Evolutionary conservation across 53 echinoderm and acorn worm genomes (phyloP), one percentile per base, ranked within the genome.

Genomic region (Crossaster papposus): DNA sequence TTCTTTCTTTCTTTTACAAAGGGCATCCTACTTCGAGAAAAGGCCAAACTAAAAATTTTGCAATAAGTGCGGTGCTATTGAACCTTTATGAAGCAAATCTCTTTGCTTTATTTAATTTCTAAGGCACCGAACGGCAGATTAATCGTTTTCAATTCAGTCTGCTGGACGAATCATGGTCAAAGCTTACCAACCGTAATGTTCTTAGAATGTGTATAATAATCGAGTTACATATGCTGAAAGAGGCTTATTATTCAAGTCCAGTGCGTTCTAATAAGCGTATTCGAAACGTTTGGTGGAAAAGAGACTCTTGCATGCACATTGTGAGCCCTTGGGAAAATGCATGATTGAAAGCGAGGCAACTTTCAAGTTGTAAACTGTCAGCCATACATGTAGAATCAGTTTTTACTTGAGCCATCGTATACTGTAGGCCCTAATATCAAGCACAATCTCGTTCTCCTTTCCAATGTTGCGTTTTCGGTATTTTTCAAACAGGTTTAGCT

Each of bases 161-260:
- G 75, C 17, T 35, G 15, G 35, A 35, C 75, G 14, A 35, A 35
- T 58, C 32, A 80, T 58, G 55, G 36, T 6, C 31, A 33, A 37
- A 58, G 54, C 80, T 54, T 55, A 2, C 51, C 31, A 55, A 80
- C 80, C 50, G 54, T 24, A 55, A 55, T 30, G 54, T 50, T 51
- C 58, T 30, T 54, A 34, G 75, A 74, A 74, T 26, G 11, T 54
- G 30, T 80, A 55, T 55, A 58, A 54, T 80, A 80, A 80, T 80
- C 55, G 3, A 80, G 51, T 80, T 36, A 30, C 32, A 30, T 80
- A 80, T 80, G 80, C 80, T 80, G 32, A 54, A 28, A 31, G 54
- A 15, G 50, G 51, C 78, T 7, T 78, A 78, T 80, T 55, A 80
- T 32, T 51, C 32, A 58, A 80, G 58, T 32, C 75, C 75, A 74